A percentile compares a stretch with the other conserved stretches of the same genome.
Evolutionary conservation across 92 coral and sea anemone species (phyloP).

Genomic region (Bergia sp.): DNA sequence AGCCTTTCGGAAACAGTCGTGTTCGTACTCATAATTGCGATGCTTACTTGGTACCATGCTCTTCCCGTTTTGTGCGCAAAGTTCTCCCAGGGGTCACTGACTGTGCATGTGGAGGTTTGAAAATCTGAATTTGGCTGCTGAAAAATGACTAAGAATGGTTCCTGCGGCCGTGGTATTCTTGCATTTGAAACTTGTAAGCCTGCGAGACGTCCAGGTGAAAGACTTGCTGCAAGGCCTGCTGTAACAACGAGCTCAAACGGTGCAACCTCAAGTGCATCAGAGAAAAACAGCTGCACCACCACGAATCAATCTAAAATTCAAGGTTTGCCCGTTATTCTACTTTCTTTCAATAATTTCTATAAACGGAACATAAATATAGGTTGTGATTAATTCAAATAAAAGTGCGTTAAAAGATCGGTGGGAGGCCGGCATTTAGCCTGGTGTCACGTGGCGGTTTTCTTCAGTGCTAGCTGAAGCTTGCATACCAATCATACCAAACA

Average conservation of each 20-base stretch:
- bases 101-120: neutral
- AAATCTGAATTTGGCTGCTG: neutral
- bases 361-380: no score
- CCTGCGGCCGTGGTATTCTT: constrained; percentile 44
- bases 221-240: neutral
- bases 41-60: neutral
- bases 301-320: neutral
- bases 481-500: no score
- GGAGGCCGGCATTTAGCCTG: no score
- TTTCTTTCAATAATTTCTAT: no score
- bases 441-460: no score
- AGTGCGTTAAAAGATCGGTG: no score
- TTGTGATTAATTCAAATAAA: no score
- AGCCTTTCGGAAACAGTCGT: constrained; percentile 1
- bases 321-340: neutral
- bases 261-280: neutral
- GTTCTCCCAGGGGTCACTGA: no score
- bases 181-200: constrained; percentile 40
- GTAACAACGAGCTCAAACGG: neutral
- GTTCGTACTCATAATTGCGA: neutral
- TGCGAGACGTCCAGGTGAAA: constrained; percentile 45
- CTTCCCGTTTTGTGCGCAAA: neutral
- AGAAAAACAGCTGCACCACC: neutral
- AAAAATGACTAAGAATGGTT: constrained; percentile 30
- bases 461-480: no score